These are phyloP conservation scores for Urosaurus nigricauda DNA, from an alignment of 2,797 vertebrate genomes.

Conservation along the genomic window DNA sequence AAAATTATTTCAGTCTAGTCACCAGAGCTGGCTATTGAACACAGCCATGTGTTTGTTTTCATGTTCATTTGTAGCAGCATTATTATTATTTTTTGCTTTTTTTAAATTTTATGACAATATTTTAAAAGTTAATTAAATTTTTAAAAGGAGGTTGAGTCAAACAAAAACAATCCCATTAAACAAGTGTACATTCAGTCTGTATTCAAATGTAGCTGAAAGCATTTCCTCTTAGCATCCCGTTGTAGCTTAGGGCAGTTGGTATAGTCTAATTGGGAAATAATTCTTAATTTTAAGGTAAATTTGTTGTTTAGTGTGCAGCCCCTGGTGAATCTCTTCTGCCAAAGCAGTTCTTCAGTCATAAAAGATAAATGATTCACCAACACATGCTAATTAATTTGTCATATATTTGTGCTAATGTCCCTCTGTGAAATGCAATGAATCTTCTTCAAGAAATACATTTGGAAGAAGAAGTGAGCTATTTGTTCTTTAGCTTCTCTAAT, in stretches of 20 bases:
- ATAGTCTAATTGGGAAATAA: constrained; percentile 76
- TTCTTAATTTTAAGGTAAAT: constrained; percentile 52
- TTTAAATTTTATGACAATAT: not conserved
- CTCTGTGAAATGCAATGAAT: constrained; percentile 36
- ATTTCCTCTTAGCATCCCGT: constrained; percentile 62
- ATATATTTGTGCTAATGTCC: constrained; percentile 56
- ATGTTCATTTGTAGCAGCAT: not conserved
- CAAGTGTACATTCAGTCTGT: not conserved
- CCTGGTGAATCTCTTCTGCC: constrained; percentile 36
- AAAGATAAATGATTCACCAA: constrained; percentile 65
- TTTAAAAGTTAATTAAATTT: constrained; percentile 32
- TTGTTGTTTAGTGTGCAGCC: constrained; percentile 48
- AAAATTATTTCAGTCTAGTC: not conserved
- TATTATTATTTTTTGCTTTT: not conserved
- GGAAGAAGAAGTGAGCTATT: not conserved
- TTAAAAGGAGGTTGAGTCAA: not conserved
- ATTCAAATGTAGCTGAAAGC: constrained; percentile 57
- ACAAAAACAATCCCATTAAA: not conserved
- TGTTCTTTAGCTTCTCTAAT: constrained; percentile 26
- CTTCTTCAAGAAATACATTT: constrained; percentile 28
- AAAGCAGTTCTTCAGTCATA: constrained; percentile 47
- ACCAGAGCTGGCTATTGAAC: no score
- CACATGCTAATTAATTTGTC: constrained; percentile 71
- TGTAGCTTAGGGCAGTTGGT: constrained; percentile 64
- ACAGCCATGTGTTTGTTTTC: not conserved